phyloP scores from a whole-genome alignment of 1,140 invertebrate species.

The Hyposmocoma kahamanoa region DNA sequence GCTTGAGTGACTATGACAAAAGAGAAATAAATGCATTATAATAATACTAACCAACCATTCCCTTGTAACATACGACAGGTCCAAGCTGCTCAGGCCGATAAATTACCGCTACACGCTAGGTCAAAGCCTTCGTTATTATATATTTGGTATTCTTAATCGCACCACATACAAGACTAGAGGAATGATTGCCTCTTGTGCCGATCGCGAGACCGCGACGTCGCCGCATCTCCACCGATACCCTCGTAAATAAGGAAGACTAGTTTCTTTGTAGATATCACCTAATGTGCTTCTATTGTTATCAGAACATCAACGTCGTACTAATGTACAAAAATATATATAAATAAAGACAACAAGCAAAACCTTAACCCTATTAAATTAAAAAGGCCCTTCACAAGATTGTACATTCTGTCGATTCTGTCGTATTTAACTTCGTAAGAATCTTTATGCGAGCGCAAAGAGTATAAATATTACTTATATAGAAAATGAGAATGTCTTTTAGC shows the following conservation, averaged over 20 bases:
- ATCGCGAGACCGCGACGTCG: conserved; percentile 17
- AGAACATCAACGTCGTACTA: conserved; percentile 38
- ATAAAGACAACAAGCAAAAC: conserved; percentile 66
- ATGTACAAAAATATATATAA: conserved; percentile 68
- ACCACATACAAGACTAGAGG: conserved; percentile 72
- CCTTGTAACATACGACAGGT: conserved; percentile 51
- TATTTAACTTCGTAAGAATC: conserved; percentile 28
- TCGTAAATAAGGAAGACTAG: conserved; percentile 70
- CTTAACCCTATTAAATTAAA: conserved; percentile 61
- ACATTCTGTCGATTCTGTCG: conserved; percentile 51
- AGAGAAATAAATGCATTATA: conserved; percentile 72
- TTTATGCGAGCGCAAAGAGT: conserved; percentile 27
- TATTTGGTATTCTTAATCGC: conserved; percentile 72
- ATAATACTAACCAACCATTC: conserved; percentile 69
- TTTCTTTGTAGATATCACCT: conserved; percentile 66
- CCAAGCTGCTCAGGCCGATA: conserved; percentile 67
- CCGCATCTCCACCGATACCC: conserved; percentile 10
- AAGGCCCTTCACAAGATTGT: conserved; percentile 61
- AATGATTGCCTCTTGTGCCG: conserved; percentile 65
- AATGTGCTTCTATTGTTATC: conserved; percentile 58
- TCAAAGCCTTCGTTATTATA: conserved; percentile 68
- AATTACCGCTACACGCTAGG: conserved; percentile 53
- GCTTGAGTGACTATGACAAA: conserved; percentile 70
- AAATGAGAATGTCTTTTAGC: conserved; percentile 57
- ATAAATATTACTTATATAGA: conserved; percentile 30